These are phyloP conservation scores for Arctia plantaginis DNA, from an alignment of 2,888 invertebrate genomes.

Conservation along the genomic window DNA sequence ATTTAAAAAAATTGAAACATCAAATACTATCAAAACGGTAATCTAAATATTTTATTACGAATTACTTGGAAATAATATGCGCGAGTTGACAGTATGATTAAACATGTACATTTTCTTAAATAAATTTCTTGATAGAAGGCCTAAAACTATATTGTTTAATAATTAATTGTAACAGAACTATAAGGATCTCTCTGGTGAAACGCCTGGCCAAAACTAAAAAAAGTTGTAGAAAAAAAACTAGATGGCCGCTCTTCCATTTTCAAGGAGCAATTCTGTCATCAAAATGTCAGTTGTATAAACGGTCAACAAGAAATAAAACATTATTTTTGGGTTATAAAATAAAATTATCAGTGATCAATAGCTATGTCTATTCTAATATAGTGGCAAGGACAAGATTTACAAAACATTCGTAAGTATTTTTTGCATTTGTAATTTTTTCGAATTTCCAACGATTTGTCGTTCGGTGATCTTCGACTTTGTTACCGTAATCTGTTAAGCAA, in stretches of 20 bases:
- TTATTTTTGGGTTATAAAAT: conserved; percentile 82
- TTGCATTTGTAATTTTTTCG: conserved; percentile 1
- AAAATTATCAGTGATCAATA: conserved; percentile 81
- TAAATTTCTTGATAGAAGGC: no score
- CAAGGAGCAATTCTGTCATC: conserved; percentile 49
- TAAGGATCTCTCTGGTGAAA: not conserved
- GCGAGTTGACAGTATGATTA: no score
- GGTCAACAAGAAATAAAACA: conserved; percentile 57
- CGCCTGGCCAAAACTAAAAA: not conserved
- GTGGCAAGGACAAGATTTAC: conserved; percentile 48
- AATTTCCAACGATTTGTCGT: not conserved
- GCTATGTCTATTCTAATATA: conserved; percentile 64
- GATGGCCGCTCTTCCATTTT: conserved; percentile 64
- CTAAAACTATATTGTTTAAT: no score
- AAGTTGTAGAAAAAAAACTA: conserved; percentile 3
- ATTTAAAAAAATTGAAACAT: no score
- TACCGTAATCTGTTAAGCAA: not conserved
- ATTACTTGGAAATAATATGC: no score
- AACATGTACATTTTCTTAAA: no score
- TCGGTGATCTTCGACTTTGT: conserved; percentile 6
- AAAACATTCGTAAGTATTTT: conserved; percentile 66
- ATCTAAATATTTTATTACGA: no score
- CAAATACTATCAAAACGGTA: no score
- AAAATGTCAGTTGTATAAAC: conserved; percentile 70
- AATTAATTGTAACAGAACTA: not conserved